Percentiles rank a stretch among this genome's conserved stretches.
phyloP scores from a whole-genome alignment of 2,797 vertebrate genomes.

The Acipenser oxyrinchus region DNA sequence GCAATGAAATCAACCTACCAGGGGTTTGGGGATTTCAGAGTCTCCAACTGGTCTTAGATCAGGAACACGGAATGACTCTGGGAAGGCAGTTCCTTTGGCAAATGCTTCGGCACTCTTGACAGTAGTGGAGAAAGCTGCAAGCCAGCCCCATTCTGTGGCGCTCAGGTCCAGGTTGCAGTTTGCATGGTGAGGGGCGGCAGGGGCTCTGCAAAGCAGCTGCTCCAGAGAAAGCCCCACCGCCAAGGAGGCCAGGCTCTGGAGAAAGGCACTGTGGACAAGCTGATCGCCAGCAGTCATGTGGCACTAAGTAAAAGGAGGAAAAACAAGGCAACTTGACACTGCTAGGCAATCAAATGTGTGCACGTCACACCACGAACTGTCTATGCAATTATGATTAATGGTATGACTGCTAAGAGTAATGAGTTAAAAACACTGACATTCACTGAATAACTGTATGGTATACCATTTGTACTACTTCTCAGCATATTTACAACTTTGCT shows the following conservation, averaged over 20 bases:
- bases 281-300: conserved; percentile 65
- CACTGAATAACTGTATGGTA: too few species aligned
- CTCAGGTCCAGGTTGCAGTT: conserved; percentile 28
- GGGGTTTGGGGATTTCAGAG: conserved; percentile 39
- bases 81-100: conserved; percentile 57
- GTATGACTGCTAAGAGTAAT: too few species aligned
- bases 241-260: conserved; percentile 64
- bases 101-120: conserved; percentile 67
- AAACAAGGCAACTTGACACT: background rate
- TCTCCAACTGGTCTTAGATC: conserved; percentile 45
- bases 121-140: conserved; percentile 57
- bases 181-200: conserved; percentile 54
- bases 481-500: too few species aligned
- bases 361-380: background rate
- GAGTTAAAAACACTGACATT: too few species aligned
- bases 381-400: background rate
- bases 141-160: conserved; percentile 64
- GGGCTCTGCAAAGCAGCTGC: conserved; percentile 53
- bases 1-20: conserved; percentile 40
- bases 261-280: conserved; percentile 67
- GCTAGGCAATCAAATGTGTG: too few species aligned
- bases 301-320: conserved; percentile 36
- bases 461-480: too few species aligned
- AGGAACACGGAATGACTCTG: conserved; percentile 55
- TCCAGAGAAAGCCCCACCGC: conserved; percentile 60